Conservation (phyloP, 1,140 invertebrate genomes). For the Mycetomoellerius zeteki region DNA sequence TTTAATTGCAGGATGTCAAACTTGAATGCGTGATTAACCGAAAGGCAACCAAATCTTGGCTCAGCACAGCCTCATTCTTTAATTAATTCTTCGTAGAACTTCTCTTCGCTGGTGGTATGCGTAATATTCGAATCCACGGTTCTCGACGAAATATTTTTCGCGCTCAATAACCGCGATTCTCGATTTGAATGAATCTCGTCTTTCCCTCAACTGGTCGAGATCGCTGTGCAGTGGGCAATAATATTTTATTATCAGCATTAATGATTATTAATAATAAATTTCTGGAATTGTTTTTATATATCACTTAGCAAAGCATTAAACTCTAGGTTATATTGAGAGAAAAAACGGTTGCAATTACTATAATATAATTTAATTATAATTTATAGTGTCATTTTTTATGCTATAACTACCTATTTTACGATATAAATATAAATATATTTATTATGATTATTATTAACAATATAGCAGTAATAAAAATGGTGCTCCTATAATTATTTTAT, state of each 20-base stretch:
- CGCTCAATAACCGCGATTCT: neutral
- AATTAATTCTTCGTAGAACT: conserved; percentile 41
- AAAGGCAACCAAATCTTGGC: conserved; percentile 6
- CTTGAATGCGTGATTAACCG: conserved; percentile 41
- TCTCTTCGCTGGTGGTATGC: neutral
- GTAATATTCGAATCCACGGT: conserved; percentile 26
- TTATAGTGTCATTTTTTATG: too few species aligned
- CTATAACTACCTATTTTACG: too few species aligned
- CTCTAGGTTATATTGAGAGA: neutral
- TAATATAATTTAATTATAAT: too few species aligned
- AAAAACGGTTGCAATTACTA: too few species aligned
- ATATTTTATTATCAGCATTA: neutral
- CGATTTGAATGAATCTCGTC: neutral
- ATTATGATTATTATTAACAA: too few species aligned
- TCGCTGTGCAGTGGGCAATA: neutral
- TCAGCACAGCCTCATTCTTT: conserved; percentile 10
- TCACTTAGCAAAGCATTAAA: neutral
- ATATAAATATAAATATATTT: too few species aligned
- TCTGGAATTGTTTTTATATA: neutral
- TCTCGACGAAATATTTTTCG: conserved; percentile 14
- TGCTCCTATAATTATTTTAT: too few species aligned
- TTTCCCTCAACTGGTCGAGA: neutral
- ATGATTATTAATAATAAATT: neutral
- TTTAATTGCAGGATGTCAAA: conserved; percentile 53
- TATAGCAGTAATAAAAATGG: too few species aligned